These are phyloP conservation scores for Tyria jacobaeae DNA, from an alignment of 2,888 invertebrate species.

Conservation along the genomic window DNA sequence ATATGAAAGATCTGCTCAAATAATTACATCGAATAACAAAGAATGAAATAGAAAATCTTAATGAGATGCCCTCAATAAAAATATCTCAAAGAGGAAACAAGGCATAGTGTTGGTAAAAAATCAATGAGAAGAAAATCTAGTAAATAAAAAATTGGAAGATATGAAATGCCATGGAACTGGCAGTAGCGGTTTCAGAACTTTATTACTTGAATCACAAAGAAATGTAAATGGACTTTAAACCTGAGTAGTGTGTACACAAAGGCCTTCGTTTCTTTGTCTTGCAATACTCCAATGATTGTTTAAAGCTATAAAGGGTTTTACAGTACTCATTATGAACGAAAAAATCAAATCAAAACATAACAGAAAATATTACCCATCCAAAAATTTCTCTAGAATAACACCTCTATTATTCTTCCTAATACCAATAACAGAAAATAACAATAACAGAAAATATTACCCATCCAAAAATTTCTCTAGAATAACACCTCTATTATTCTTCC, in stretches of 20 bases:
- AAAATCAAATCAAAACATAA: too few species aligned
- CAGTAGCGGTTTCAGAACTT: background rate
- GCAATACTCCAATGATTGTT: background rate
- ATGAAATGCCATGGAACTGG: constrained; percentile 12
- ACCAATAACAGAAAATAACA: too few species aligned
- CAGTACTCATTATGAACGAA: too few species aligned
- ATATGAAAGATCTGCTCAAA: background rate
- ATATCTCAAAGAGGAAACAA: constrained; percentile 2
- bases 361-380: too few species aligned
- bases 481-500: too few species aligned
- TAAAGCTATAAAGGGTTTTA: background rate
- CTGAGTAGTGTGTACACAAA: background rate
- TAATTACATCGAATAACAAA: background rate
- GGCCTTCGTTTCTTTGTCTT: background rate
- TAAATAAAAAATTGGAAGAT: constrained; percentile 3
- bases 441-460: too few species aligned
- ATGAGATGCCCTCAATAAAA: background rate
- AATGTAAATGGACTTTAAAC: constrained; percentile 14
- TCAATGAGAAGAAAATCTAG: constrained; percentile 9
- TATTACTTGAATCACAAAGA: constrained; percentile 11
- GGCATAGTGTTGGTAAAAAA: constrained; percentile 3
- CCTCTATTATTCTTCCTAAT: too few species aligned
- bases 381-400: too few species aligned
- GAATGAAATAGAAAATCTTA: background rate
- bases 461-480: too few species aligned